Evolutionary conservation across 2,797 vertebrate genomes (phyloP).

Genomic region (Scolopax rusticola): DNA sequence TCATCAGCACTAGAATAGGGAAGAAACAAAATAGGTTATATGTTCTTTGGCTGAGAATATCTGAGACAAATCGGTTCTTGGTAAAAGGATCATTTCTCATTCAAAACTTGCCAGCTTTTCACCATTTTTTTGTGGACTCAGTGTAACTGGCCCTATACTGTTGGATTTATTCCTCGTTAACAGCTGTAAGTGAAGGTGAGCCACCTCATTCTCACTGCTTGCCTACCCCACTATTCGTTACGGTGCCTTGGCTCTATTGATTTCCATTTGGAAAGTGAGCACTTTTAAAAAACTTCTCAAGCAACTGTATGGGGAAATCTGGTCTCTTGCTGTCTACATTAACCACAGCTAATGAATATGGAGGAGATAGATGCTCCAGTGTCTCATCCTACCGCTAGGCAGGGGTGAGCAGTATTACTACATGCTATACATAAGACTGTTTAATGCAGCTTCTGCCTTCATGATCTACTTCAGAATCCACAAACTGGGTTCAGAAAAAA

Average conservation of each 20-base stretch:
- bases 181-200: not conserved
- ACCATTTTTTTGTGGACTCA: not conserved
- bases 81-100: not conserved
- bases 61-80: not conserved
- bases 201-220: not conserved
- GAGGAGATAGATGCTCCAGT: not conserved
- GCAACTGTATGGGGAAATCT: not conserved
- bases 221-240: not conserved
- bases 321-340: not conserved
- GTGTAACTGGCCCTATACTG: not conserved
- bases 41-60: not conserved
- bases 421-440: not conserved
- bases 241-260: not conserved
- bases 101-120: not conserved
- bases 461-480: not conserved
- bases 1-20: slow-evolving; percentile 88
- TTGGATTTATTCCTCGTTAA: not conserved
- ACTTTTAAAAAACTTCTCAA: not conserved
- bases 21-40: slow-evolving; percentile 4
- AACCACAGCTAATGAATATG: not conserved
- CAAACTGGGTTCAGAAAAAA: not conserved
- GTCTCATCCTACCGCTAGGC: not conserved
- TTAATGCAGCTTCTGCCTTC: not conserved
- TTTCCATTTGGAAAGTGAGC: not conserved
- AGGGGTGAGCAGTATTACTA: not conserved